These are phyloP conservation scores for Murina feae DNA, from an alignment of 2,113 vertebrate species.

Conservation along the genomic window DNA sequence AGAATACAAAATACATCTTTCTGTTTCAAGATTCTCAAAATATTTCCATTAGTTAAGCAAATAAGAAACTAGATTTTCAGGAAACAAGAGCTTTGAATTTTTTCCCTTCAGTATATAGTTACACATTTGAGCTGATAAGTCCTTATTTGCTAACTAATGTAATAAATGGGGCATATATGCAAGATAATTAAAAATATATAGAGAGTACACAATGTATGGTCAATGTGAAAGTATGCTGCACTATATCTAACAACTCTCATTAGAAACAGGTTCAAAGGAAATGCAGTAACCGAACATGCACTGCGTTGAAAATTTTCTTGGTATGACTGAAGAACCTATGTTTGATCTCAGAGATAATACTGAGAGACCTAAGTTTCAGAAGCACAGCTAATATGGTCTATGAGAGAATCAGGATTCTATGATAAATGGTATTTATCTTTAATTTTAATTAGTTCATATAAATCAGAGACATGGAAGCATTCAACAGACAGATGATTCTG, in stretches of 20 bases:
- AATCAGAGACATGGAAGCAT: background rate
- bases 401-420: background rate
- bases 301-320: background rate
- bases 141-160: background rate
- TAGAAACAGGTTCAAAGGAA: background rate
- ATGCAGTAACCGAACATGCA: background rate
- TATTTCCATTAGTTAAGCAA: background rate
- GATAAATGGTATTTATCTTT: background rate
- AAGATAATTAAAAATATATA: background rate
- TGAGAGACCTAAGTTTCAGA: background rate
- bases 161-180: background rate
- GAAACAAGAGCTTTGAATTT: background rate
- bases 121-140: background rate
- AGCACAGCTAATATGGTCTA: background rate
- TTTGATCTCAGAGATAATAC: background rate
- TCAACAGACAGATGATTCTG: no score
- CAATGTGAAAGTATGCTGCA: background rate
- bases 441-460: background rate
- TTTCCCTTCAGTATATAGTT: background rate
- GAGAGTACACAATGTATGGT: background rate
- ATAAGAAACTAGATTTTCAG: background rate
- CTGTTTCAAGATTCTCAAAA: background rate
- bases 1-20: background rate
- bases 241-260: background rate
- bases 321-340: background rate